These are phyloP conservation scores for Panzeria rudis DNA, from an alignment of 2,888 invertebrate genomes.

Conservation along the genomic window DNA sequence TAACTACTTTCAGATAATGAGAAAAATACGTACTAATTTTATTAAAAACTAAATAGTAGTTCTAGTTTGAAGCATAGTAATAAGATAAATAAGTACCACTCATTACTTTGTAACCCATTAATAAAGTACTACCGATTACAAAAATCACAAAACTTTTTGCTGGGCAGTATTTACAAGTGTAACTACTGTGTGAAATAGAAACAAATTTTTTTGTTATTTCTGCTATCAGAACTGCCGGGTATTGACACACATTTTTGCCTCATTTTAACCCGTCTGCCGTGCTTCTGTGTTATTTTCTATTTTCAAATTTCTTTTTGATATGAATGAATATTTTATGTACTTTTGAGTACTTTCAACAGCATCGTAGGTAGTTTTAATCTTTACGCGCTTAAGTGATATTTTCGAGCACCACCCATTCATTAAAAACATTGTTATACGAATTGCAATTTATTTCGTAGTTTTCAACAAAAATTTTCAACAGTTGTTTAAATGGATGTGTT, in stretches of 20 bases:
- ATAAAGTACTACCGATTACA: too few species aligned
- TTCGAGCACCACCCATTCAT: not conserved
- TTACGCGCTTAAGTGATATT: conserved; percentile 39
- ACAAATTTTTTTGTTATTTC: too few species aligned
- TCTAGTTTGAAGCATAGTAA: too few species aligned
- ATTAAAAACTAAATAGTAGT: too few species aligned
- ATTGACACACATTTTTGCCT: conserved; percentile 4
- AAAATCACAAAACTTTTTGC: too few species aligned
- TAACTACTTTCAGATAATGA: too few species aligned
- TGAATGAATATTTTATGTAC: conserved; percentile 43
- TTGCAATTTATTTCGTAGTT: conserved; percentile 30
- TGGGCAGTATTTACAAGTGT: too few species aligned
- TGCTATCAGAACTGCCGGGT: not conserved
- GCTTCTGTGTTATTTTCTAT: not conserved
- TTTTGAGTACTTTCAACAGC: not conserved
- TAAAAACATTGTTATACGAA: conserved; percentile 3
- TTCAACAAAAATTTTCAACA: not conserved
- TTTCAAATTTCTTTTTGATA: not conserved
- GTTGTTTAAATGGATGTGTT: not conserved
- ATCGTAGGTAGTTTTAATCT: conserved; percentile 35
- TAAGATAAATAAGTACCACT: too few species aligned
- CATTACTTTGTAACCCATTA: too few species aligned
- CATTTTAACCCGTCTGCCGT: not conserved
- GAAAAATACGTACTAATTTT: too few species aligned
- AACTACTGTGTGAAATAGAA: too few species aligned